Conservation (phyloP, 37 sponge, comb jelly and placozoan genomes). For the Aplysina aerophoba region DNA sequence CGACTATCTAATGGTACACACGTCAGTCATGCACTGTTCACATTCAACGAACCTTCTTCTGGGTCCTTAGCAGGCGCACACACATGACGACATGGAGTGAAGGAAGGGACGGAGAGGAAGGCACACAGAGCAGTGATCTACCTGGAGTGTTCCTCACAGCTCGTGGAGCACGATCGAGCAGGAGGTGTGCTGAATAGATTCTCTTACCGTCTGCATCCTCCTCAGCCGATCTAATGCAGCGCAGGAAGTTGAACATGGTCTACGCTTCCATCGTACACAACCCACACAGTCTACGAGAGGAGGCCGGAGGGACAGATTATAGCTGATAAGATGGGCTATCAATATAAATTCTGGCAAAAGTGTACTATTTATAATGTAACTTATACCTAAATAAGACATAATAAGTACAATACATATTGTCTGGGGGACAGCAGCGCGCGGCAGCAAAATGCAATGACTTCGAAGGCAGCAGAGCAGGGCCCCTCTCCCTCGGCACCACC, state of each 20-base stretch:
- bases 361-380: neutral
- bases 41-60: too few relatives aligned
- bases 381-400: too few relatives aligned
- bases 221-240: constrained; percentile 18
- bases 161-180: too few relatives aligned
- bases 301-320: neutral
- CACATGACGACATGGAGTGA: neutral
- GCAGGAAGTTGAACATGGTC: constrained; percentile 19
- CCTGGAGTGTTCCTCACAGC: too few relatives aligned
- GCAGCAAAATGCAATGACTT: too few relatives aligned
- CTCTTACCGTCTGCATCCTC: constrained; percentile 10
- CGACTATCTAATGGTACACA: too few relatives aligned
- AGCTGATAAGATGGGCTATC: neutral
- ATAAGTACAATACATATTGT: too few relatives aligned
- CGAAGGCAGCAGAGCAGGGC: neutral
- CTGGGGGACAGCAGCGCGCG: too few relatives aligned
- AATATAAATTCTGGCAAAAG: neutral
- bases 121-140: too few relatives aligned
- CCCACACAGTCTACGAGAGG: neutral
- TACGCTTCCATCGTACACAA: neutral
- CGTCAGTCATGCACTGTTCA: too few relatives aligned
- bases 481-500: neutral
- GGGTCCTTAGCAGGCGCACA: neutral
- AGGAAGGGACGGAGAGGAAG: too few relatives aligned
- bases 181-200: too few relatives aligned